Percentiles rank a stretch among this genome's conserved stretches.
Conservation (phyloP, 2,888 invertebrate species). For the Eurytoma adleriae region DNA sequence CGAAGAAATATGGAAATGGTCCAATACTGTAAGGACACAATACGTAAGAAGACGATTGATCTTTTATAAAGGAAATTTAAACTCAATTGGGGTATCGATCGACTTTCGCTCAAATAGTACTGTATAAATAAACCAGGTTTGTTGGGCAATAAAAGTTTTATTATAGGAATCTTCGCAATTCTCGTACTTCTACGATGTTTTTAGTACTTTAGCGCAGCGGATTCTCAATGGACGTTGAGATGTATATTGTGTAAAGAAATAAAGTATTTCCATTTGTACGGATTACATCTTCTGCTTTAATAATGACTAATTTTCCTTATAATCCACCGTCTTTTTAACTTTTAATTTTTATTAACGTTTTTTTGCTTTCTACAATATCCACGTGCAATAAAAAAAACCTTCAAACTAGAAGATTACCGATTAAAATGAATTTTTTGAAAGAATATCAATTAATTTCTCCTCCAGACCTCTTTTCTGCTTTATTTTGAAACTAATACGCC, state of each 20-base stretch:
- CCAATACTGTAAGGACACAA: too few relatives aligned
- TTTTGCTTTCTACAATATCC: not conserved
- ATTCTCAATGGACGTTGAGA: slow-evolving; percentile 33
- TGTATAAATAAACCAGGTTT: not conserved
- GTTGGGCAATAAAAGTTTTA: slow-evolving; percentile 23
- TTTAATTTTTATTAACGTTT: slow-evolving; percentile 34
- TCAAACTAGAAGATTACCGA: not conserved
- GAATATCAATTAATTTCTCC: slow-evolving; percentile 18
- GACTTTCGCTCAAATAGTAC: not conserved
- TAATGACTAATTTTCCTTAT: slow-evolving; percentile 47
- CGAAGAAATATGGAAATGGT: too few relatives aligned
- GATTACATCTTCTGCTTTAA: slow-evolving; percentile 39
- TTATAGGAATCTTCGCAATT: slow-evolving; percentile 17
- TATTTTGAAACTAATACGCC: not conserved
- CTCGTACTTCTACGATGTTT: slow-evolving; percentile 12
- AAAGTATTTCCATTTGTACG: slow-evolving; percentile 55
- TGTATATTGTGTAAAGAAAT: slow-evolving; percentile 56
- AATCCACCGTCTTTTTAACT: slow-evolving; percentile 23
- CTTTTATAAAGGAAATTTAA: not conserved
- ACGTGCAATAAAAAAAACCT: not conserved
- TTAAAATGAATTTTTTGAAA: not conserved
- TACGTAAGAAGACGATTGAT: not conserved
- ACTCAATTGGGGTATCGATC: not conserved
- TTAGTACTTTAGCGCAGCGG: slow-evolving; percentile 26
- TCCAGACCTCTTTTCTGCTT: not conserved